Evolutionary conservation across 2,888 invertebrate genomes (phyloP).

Genomic region (Cetonia aurata): DNA sequence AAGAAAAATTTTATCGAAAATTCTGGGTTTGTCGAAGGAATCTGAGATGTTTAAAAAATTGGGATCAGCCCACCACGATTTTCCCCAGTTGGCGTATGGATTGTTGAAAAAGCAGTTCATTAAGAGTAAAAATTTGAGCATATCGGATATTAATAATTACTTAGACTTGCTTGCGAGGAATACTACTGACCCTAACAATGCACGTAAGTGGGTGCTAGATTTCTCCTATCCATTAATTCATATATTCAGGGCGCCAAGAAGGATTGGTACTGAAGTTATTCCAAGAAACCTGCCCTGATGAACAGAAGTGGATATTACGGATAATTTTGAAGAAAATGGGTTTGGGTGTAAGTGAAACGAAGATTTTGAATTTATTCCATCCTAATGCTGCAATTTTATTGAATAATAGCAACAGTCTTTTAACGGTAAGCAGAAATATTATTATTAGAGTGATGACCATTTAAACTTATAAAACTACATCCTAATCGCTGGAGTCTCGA

Average conservation of each 20-base stretch:
- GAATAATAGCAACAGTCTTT: constrained; percentile 77
- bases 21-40: constrained; percentile 75
- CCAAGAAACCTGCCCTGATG: constrained; percentile 76
- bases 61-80: constrained; percentile 71
- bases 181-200: constrained; percentile 72
- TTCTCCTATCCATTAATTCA: too few species aligned
- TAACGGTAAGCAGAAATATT: constrained; percentile 43
- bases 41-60: constrained; percentile 37
- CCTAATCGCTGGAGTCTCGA: too few species aligned
- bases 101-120: constrained; percentile 74
- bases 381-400: constrained; percentile 83
- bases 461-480: too few species aligned
- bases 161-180: constrained; percentile 82
- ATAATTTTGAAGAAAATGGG: constrained; percentile 89
- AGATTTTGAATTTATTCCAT: constrained; percentile 81
- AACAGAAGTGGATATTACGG: constrained; percentile 92
- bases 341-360: constrained; percentile 79
- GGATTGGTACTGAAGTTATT: constrained; percentile 77
- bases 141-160: constrained; percentile 79
- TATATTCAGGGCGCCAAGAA: constrained; percentile 64
- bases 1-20: constrained; percentile 79
- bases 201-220: constrained; percentile 67
- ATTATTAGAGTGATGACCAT: too few species aligned
- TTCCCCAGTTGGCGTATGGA: constrained; percentile 82
- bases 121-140: constrained; percentile 68